phyloP scores from a whole-genome alignment of 2,888 invertebrate species.

The Drosophila picticornis region DNA sequence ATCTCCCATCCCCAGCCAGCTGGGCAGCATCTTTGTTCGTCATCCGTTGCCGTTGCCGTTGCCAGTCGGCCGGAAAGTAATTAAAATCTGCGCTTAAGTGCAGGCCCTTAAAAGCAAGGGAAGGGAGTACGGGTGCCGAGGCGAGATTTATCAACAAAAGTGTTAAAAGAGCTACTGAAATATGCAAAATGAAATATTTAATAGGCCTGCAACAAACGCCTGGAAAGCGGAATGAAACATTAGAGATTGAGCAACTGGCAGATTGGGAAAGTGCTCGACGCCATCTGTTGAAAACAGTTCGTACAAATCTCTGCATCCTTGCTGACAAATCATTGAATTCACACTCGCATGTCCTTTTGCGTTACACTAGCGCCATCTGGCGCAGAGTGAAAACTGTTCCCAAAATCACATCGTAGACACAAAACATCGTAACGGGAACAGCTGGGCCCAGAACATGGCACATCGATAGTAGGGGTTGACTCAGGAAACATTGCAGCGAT shows the following conservation, averaged over 20 bases:
- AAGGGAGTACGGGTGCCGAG: neutral
- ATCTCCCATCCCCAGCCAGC: neutral
- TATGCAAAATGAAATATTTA: conserved; percentile 56
- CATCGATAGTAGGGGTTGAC: conserved; percentile 14
- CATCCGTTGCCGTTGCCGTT: conserved; percentile 55
- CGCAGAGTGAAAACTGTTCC: conserved; percentile 41
- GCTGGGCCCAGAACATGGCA: neutral
- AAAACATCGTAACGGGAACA: conserved; percentile 29
- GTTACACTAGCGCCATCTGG: conserved; percentile 51
- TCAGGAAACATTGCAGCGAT: conserved; percentile 19
- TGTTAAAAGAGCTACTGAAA: conserved; percentile 55
- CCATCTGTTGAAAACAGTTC: conserved; percentile 27
- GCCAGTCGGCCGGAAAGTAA: conserved; percentile 79
- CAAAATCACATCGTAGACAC: conserved; percentile 30
- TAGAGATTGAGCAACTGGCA: conserved; percentile 1
- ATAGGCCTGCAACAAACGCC: conserved; percentile 35
- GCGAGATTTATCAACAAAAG: conserved; percentile 27
- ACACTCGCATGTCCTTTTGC: conserved; percentile 35
- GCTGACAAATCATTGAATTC: conserved; percentile 13
- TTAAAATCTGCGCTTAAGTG: conserved; percentile 79
- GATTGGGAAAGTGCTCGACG: conserved; percentile 15
- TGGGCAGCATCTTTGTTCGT: conserved; percentile 54
- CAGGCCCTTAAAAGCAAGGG: conserved; percentile 65
- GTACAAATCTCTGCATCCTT: conserved; percentile 28
- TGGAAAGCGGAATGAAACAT: neutral